Evolutionary conservation across 2,113 vertebrate species (phyloP).

Genomic region (Lamprologus sp.): DNA sequence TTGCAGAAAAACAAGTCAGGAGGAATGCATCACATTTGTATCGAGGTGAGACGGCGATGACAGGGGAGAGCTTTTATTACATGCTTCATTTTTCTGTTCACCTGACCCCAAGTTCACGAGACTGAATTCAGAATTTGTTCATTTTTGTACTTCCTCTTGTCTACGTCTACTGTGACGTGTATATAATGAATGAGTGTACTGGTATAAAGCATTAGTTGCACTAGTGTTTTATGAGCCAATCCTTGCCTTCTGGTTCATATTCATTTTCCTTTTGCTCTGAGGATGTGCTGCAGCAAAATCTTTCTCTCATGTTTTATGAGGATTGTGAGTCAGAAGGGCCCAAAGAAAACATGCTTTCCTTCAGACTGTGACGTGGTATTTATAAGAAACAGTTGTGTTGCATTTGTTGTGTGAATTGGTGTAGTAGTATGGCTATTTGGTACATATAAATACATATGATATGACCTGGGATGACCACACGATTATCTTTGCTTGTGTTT

Average conservation of each 20-base stretch:
- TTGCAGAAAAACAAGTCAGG: conserved; percentile 88
- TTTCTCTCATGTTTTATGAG: neutral
- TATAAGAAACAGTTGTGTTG: neutral
- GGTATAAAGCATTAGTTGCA: neutral
- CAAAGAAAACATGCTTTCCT: neutral
- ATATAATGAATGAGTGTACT: neutral
- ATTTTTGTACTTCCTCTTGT: neutral
- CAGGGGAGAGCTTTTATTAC: neutral
- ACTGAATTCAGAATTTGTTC: neutral
- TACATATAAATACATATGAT: neutral
- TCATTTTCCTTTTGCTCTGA: neutral
- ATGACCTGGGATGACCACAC: neutral
- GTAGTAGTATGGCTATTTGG: neutral
- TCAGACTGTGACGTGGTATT: neutral
- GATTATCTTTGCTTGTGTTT: neutral
- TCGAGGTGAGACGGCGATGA: conserved; percentile 78
- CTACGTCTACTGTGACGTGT: neutral
- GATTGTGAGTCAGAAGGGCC: neutral
- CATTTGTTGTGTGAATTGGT: neutral
- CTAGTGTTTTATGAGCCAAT: neutral
- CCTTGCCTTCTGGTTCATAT: neutral
- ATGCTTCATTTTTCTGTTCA: neutral
- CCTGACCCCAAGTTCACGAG: neutral
- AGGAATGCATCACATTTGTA: conserved; percentile 96
- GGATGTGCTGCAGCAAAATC: neutral